These are phyloP conservation scores for Laspeyria flexula DNA, from an alignment of 2,888 invertebrate genomes.

Conservation along the genomic window DNA sequence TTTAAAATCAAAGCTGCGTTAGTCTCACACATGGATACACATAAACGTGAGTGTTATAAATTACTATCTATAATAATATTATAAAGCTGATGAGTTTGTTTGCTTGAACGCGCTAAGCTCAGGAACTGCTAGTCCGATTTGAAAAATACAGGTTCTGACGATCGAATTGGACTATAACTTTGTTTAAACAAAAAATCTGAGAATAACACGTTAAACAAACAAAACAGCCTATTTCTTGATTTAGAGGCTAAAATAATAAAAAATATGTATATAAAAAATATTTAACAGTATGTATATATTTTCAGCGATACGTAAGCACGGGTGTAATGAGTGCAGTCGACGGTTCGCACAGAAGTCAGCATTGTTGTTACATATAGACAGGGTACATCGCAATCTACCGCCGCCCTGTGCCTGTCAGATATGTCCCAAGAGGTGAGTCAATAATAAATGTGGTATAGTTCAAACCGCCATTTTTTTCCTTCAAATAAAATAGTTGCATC, in stretches of 20 bases:
- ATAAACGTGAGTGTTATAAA: constrained; percentile 62
- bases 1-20: constrained; percentile 65
- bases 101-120: no score
- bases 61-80: not conserved
- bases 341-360: constrained; percentile 68
- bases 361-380: constrained; percentile 59
- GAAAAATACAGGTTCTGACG: no score
- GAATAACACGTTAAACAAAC: no score
- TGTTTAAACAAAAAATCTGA: no score
- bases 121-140: no score
- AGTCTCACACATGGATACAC: constrained; percentile 67
- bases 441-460: no score
- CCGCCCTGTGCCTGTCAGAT: constrained; percentile 70
- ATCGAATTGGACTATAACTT: no score
- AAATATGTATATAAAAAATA: not conserved
- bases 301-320: constrained; percentile 58
- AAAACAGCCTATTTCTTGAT: no score
- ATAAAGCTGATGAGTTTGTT: no score
- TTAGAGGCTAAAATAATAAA: not conserved
- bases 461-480: no score
- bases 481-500: no score
- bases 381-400: constrained; percentile 63
- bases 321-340: constrained; percentile 59
- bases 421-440: constrained; percentile 52
- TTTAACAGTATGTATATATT: not conserved